phyloP scores from a whole-genome alignment of 1,140 invertebrate species.

The Tenebrio molitor region DNA sequence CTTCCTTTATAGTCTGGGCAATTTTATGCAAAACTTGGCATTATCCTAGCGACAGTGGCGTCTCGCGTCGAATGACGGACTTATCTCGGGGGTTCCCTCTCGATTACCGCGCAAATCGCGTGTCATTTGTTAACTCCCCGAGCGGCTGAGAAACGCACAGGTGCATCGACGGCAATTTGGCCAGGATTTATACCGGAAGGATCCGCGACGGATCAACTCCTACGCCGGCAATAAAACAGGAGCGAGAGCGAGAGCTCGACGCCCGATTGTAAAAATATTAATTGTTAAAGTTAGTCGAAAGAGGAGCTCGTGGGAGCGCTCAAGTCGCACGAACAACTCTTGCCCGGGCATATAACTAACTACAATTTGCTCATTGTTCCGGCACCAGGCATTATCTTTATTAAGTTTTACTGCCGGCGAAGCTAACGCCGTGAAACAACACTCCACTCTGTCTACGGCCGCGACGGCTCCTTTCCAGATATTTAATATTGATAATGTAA shows the following conservation, averaged over 20 bases:
- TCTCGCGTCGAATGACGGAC: constrained; percentile 53
- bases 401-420: constrained; percentile 62
- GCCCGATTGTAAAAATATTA: constrained; percentile 64
- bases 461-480: constrained; percentile 60
- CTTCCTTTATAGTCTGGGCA: constrained; percentile 61
- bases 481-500: constrained; percentile 64
- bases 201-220: constrained; percentile 57
- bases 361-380: constrained; percentile 65
- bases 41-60: constrained; percentile 52
- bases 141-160: constrained; percentile 61
- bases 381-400: constrained; percentile 63
- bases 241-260: constrained; percentile 48
- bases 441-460: constrained; percentile 58
- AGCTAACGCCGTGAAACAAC: constrained; percentile 55
- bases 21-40: constrained; percentile 64
- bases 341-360: constrained; percentile 56
- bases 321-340: constrained; percentile 55
- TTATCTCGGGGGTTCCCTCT: constrained; percentile 62
- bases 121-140: constrained; percentile 63
- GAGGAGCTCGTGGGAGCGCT: constrained; percentile 60
- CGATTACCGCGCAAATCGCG: constrained; percentile 65
- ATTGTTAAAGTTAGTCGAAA: constrained; percentile 63
- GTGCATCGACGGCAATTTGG: constrained; percentile 62
- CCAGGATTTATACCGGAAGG: constrained; percentile 59
- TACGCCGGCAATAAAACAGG: constrained; percentile 52